phyloP scores from a whole-genome alignment of 2,888 invertebrate genomes.

The Andrena dorsata region DNA sequence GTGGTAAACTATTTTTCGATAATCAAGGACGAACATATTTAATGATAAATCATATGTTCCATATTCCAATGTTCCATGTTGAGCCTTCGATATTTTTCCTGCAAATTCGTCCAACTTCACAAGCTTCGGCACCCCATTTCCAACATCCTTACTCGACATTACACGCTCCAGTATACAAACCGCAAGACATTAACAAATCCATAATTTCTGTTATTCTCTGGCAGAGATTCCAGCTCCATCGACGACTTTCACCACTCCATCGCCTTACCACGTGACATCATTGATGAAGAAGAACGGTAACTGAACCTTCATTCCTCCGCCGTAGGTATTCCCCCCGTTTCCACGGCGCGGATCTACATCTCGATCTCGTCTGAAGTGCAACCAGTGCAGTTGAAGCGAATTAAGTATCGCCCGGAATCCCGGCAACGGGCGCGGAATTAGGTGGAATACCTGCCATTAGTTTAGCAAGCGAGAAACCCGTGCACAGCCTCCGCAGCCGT shows the following conservation, averaged over 20 bases:
- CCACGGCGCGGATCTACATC: constrained; percentile 32
- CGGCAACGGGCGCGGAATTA: constrained; percentile 59
- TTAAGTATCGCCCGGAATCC: constrained; percentile 22
- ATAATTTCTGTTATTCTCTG: constrained; percentile 10
- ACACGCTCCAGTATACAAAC: too few species aligned
- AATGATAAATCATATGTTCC: too few species aligned
- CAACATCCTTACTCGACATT: too few species aligned
- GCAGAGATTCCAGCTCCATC: constrained; percentile 95
- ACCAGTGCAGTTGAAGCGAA: not conserved
- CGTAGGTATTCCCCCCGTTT: constrained; percentile 31
- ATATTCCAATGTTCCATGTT: too few species aligned
- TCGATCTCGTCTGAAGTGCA: constrained; percentile 1
- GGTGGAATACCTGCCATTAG: constrained; percentile 55
- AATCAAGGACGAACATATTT: too few species aligned
- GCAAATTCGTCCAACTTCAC: too few species aligned
- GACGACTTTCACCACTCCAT: constrained; percentile 89
- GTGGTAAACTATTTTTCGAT: too few species aligned
- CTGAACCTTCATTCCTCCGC: constrained; percentile 53
- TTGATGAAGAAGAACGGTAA: constrained; percentile 89
- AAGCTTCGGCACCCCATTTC: too few species aligned
- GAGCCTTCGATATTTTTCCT: too few species aligned
- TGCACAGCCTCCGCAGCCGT: not conserved
- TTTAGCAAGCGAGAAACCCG: constrained; percentile 34
- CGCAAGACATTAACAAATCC: not conserved
- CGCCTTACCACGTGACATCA: constrained; percentile 87